A percentile compares a stretch with the other conserved stretches of the same genome.
Evolutionary conservation across 2,113 vertebrate species (phyloP).

Genomic region (Thoracochromis brauschi): DNA sequence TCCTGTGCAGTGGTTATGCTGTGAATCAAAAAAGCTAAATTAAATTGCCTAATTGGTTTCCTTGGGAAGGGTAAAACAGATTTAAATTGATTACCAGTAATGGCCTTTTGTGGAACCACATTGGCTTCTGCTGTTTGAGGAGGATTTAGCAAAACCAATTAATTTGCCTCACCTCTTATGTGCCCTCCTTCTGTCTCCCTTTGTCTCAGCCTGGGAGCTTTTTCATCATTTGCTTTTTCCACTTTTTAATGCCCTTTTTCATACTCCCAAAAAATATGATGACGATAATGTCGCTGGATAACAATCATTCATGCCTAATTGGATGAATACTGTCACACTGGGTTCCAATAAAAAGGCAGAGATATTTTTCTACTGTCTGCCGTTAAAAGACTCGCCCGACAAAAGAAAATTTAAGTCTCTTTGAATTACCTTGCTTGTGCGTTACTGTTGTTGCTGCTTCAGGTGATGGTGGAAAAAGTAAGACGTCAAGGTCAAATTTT

Average conservation of each 20-base stretch:
- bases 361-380: not conserved
- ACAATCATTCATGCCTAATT: slow-evolving; percentile 47
- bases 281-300: slow-evolving; percentile 25
- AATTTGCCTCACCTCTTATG: slow-evolving; percentile 59
- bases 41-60: slow-evolving; percentile 75
- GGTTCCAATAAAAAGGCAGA: not conserved
- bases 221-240: slow-evolving; percentile 29
- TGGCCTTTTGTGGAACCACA: slow-evolving; percentile 66
- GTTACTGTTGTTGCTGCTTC: not conserved
- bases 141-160: slow-evolving; percentile 74
- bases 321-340: slow-evolving; percentile 14
- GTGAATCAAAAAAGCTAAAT: slow-evolving; percentile 70
- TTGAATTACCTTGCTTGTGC: slow-evolving; percentile 9
- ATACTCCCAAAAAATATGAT: slow-evolving; percentile 26
- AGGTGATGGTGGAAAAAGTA: not conserved
- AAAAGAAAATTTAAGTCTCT: slow-evolving; percentile 43
- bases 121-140: slow-evolving; percentile 65
- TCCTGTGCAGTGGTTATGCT: slow-evolving; percentile 48
- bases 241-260: slow-evolving; percentile 18
- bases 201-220: slow-evolving; percentile 42
- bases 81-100: slow-evolving; percentile 75
- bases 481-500: slow-evolving; percentile 52
- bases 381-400: not conserved
- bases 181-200: slow-evolving; percentile 35
- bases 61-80: slow-evolving; percentile 69